Conservation (phyloP, 2,888 invertebrate genomes). For the Apamea crenata region DNA sequence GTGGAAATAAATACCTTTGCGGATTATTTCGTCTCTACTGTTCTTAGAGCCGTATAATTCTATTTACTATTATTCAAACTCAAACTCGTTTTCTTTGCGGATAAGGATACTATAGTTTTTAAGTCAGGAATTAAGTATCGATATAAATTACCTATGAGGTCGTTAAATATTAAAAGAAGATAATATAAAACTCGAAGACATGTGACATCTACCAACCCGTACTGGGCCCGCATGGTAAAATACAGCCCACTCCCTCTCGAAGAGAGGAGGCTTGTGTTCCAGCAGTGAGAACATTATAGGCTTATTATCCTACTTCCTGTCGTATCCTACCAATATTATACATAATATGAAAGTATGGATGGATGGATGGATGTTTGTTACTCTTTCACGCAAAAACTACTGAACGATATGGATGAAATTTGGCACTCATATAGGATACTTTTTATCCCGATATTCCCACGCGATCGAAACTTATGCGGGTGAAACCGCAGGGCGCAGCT, state of each 20-base stretch:
- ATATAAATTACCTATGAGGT: neutral
- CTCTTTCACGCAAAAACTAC: no score
- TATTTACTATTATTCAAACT: constrained; percentile 7
- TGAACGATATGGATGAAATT: no score
- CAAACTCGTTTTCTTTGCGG: neutral
- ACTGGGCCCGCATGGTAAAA: neutral
- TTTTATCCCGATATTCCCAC: no score
- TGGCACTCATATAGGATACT: no score
- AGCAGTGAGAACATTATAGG: neutral
- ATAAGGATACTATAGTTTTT: neutral
- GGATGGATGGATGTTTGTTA: no score
- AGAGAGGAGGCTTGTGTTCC: neutral
- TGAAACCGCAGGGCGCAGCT: no score
- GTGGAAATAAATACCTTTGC: constrained; percentile 54
- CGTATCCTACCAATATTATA: no score
- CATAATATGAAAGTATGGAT: no score
- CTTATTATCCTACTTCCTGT: no score
- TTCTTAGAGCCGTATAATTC: constrained; percentile 32
- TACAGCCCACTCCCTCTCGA: neutral
- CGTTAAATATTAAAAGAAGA: neutral
- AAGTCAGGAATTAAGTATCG: constrained; percentile 1
- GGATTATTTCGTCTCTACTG: constrained; percentile 53
- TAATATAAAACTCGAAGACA: neutral
- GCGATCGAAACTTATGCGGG: no score
- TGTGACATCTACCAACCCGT: neutral